Evolutionary conservation across 2,113 vertebrate species (phyloP).

Genomic region (Bos indicus): DNA sequence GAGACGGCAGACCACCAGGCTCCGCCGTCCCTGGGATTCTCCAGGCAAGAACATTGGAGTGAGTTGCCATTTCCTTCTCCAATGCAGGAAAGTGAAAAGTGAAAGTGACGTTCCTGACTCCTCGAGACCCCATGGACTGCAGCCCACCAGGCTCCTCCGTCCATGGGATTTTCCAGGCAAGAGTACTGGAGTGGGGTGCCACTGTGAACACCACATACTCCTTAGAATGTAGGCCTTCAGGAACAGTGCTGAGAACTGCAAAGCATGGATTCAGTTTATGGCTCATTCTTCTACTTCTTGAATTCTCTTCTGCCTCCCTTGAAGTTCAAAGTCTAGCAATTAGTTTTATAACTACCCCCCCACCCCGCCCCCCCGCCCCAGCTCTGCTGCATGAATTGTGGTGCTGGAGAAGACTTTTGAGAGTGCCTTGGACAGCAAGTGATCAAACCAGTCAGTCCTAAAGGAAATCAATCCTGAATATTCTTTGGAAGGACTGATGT

Average conservation of each 20-base stretch:
- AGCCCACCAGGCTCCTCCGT: no score
- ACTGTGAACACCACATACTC: no score
- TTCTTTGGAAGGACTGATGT: neutral
- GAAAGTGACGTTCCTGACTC: no score
- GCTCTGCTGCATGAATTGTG: neutral
- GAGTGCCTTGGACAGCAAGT: neutral
- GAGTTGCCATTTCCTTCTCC: no score
- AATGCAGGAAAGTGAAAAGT: no score
- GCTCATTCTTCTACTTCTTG: neutral
- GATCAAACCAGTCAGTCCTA: neutral
- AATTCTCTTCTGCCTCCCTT: neutral
- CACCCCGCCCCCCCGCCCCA: neutral
- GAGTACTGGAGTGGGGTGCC: no score
- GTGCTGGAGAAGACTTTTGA: neutral
- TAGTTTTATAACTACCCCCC: neutral
- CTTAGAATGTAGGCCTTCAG: neutral
- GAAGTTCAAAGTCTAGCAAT: neutral
- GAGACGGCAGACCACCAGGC: no score
- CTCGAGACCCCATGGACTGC: no score
- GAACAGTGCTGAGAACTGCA: neutral
- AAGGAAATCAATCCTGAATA: neutral
- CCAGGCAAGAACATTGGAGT: no score
- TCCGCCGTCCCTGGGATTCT: no score
- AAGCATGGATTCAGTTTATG: accelerated
- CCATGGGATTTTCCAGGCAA: no score